Base-by-base conservation (phyloP, 2,888 invertebrate species). In the Pterostichus madidus region DNA sequence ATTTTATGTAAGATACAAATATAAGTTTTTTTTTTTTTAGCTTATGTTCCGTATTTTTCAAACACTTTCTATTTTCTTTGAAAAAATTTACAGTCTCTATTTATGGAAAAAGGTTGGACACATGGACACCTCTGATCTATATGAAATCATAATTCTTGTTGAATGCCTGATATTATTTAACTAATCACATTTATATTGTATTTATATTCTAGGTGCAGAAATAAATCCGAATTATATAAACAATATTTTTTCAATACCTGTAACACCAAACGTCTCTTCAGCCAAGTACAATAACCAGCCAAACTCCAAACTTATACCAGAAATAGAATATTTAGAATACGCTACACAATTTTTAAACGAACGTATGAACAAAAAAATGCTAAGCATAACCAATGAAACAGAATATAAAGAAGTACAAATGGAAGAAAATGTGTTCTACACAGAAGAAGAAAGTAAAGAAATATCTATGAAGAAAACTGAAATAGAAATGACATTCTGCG, bases 401-500 rank as follows among this genome's bases (percentile, higher is more conserved):
- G 64, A 80, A 80, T 71, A 71, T n/a, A 68, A 80, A 71, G 68
- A 80, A 35, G 53, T 73, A 56, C 68, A 80, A 73, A 46, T 53
- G 7, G 71, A 80, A 10, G 80, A 80, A 56, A 52, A 71, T 11
- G 73, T 52, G 11, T 59, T 61, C 24, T 10, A 78, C 32, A 15
- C n/a, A 1, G 56, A 59, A 31, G 32, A 13, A 59, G 73, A 73
- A 56, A 5, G 15, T 5, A 24, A 44, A 56, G 56, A 56, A 53
- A 39, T 24, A 24, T 24, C 46, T 15, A 39, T 3, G 4, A 32
- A n/a, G 10, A 76, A 59, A 76, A 82, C 59, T 8, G 82, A 73
- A 73, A 53, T 80, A 11, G 84, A 84, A 31, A 59, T 68, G 80
- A 84, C 84, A 0, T 84, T 76, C 44, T 84, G 77, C 31, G 85